phyloP scores from a whole-genome alignment of 2,888 invertebrate genomes.

The Pseudococcus longispinus region DNA sequence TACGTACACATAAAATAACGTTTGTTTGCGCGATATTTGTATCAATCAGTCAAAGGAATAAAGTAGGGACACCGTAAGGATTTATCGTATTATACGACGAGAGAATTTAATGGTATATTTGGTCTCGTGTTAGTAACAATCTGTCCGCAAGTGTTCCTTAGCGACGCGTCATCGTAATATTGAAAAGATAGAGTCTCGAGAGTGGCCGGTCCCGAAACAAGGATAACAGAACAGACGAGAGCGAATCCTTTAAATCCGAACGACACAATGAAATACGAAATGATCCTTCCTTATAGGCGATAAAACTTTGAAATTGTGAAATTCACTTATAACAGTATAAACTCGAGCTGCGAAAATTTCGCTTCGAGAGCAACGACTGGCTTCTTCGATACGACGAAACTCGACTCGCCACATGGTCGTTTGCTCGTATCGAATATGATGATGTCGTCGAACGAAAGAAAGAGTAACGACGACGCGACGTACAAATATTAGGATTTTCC shows the following conservation, averaged over 20 bases:
- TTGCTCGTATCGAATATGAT: not conserved
- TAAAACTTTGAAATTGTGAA: slow-evolving; percentile 36
- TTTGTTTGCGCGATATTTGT: not conserved
- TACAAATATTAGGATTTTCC: slow-evolving; percentile 20
- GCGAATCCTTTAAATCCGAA: slow-evolving; percentile 42
- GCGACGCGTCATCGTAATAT: slow-evolving; percentile 20
- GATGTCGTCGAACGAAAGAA: not conserved
- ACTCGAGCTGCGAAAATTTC: not conserved
- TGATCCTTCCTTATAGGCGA: slow-evolving; percentile 38
- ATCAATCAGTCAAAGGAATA: slow-evolving; percentile 2
- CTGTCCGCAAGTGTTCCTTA: slow-evolving; percentile 27
- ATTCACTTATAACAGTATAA: not conserved
- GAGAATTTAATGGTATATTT: not conserved
- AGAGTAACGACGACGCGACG: not conserved
- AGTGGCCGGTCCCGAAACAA: not conserved
- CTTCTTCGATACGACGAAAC: too few species aligned
- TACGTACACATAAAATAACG: not conserved
- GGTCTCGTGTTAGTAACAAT: not conserved
- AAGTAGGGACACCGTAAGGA: not conserved
- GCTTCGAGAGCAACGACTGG: not conserved
- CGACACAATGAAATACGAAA: slow-evolving; percentile 42
- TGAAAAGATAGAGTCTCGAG: not conserved
- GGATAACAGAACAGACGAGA: not conserved
- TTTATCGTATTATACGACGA: not conserved
- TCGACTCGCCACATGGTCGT: not conserved